phyloP scores from a whole-genome alignment of 2,797 vertebrate genomes.

The Falco berigora region DNA sequence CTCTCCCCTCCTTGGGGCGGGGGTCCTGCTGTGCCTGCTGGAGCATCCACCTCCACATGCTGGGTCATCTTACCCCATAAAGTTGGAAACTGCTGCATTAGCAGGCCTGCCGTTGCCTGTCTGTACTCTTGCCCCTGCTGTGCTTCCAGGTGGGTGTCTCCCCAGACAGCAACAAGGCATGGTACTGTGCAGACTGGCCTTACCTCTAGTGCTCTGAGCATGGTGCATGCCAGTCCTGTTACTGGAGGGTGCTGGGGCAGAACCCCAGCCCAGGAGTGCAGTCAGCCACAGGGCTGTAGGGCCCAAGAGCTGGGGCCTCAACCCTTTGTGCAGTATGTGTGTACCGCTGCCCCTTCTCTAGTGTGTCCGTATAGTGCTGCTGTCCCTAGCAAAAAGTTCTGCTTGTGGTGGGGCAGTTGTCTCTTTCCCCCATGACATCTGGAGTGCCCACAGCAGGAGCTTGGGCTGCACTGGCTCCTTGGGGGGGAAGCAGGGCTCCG shows the following conservation, averaged over 20 bases:
- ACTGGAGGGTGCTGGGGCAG: neutral
- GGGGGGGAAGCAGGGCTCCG: neutral
- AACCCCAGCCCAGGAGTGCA: neutral
- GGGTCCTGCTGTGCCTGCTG: neutral
- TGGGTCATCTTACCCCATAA: neutral
- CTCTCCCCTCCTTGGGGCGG: neutral
- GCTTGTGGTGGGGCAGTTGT: neutral
- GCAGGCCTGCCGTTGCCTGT: neutral
- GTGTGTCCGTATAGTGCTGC: neutral
- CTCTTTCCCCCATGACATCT: neutral
- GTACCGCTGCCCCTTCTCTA: neutral
- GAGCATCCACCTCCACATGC: rapidly evolving
- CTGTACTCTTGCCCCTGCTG: neutral
- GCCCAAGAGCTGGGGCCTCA: neutral
- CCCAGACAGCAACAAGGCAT: neutral
- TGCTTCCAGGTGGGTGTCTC: neutral
- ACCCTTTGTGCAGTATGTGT: neutral
- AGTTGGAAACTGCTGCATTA: neutral
- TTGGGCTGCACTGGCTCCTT: neutral
- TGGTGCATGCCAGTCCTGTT: neutral
- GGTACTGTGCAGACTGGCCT: neutral
- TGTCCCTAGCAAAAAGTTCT: neutral
- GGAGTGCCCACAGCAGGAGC: neutral
- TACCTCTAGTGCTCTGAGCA: neutral
- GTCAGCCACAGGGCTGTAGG: neutral